Conservation (phyloP, 1,140 invertebrate species). For the Pantala flavescens region DNA sequence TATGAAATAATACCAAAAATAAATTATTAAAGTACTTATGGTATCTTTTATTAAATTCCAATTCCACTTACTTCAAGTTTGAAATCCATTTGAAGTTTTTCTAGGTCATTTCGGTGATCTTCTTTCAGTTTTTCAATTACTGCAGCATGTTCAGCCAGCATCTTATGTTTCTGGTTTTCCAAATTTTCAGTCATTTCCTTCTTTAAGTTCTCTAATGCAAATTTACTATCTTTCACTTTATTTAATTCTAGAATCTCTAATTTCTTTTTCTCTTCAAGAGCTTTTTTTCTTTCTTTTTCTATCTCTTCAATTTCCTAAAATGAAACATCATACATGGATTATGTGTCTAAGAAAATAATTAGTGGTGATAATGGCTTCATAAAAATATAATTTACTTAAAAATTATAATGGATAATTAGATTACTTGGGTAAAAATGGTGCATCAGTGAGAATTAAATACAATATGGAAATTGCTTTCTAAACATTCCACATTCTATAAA, state of each 20-base stretch:
- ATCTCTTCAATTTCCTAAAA: constrained; percentile 24
- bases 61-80: neutral
- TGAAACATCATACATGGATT: neutral
- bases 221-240: constrained; percentile 39
- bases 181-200: constrained; percentile 12
- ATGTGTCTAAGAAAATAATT: no score
- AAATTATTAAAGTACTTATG: no score
- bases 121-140: neutral
- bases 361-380: no score
- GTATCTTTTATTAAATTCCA: no score
- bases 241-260: constrained; percentile 37
- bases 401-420: no score
- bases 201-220: constrained; percentile 27
- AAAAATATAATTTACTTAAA: no score
- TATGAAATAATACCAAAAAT: no score
- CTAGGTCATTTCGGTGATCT: neutral
- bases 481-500: no score
- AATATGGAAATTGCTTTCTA: no score
- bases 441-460: no score
- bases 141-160: neutral
- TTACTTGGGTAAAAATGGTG: no score
- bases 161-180: constrained; percentile 2
- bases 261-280: constrained; percentile 33
- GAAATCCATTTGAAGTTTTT: neutral
- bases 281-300: constrained; percentile 29